phyloP scores from a whole-genome alignment of 2,888 invertebrate genomes.

The Agrilus cyanescens region DNA sequence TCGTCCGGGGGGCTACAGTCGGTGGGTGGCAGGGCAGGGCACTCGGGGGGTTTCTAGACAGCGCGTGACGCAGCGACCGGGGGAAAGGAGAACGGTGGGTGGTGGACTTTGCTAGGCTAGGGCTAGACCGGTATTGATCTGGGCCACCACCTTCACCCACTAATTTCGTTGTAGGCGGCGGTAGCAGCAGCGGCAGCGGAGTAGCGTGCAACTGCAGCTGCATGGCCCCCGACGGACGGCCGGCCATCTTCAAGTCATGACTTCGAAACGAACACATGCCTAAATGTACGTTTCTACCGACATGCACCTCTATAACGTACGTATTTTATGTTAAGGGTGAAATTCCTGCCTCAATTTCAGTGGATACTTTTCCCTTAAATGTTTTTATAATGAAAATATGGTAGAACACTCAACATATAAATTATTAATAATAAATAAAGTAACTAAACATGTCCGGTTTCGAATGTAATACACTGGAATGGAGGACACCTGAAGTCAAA shows the following conservation, averaged over 20 bases:
- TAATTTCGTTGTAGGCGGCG: constrained; percentile 30
- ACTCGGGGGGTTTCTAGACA: constrained; percentile 17
- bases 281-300: too few relatives aligned
- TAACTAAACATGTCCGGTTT: too few relatives aligned
- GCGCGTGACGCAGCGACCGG: constrained; percentile 23
- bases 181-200: not conserved
- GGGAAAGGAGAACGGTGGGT: constrained; percentile 18
- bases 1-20: constrained; percentile 16
- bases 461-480: too few relatives aligned
- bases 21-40: constrained; percentile 15
- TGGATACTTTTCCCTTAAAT: too few relatives aligned
- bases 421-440: too few relatives aligned
- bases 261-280: constrained; percentile 14
- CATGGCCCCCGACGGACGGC: constrained; percentile 19
- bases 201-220: constrained; percentile 4
- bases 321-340: too few relatives aligned
- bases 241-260: constrained; percentile 24
- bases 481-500: too few relatives aligned
- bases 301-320: too few relatives aligned
- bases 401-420: too few relatives aligned
- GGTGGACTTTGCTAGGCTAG: constrained; percentile 34
- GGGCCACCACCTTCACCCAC: constrained; percentile 37
- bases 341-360: too few relatives aligned
- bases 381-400: too few relatives aligned
- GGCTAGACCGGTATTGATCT: constrained; percentile 37